Conservation (phyloP, 2,113 vertebrate genomes). For the Megaleporinus macrocephalus region DNA sequence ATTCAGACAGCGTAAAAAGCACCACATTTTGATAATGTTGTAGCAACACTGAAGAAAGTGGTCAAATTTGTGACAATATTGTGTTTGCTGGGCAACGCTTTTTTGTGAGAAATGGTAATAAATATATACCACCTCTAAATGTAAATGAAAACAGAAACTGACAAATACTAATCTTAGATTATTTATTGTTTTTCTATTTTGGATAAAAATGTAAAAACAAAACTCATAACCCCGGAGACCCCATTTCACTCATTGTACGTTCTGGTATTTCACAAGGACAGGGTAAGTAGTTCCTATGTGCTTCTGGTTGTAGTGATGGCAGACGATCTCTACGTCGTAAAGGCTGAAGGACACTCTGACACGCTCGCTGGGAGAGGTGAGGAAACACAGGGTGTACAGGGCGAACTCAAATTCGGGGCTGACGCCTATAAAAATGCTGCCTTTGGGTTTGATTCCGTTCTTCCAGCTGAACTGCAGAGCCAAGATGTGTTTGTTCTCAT, state of each 20-base stretch:
- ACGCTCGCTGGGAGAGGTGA: conserved; percentile 75
- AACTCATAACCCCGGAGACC: not conserved
- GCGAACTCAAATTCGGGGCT: conserved; percentile 83
- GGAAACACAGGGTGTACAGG: conserved; percentile 82
- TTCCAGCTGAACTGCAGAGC: conserved; percentile 84
- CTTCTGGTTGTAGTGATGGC: conserved; percentile 80
- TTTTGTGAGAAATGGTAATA: too few species aligned
- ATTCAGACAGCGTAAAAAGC: too few species aligned
- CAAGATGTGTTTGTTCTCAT: conserved; percentile 81
- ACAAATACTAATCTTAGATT: not conserved
- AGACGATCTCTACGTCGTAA: conserved; percentile 81
- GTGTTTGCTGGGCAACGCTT: too few species aligned
- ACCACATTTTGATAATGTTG: too few species aligned
- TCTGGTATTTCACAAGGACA: conserved; percentile 69
- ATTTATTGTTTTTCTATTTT: conserved; percentile 34
- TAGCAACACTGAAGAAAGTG: too few species aligned
- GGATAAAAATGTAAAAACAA: conserved; percentile 18
- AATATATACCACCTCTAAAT: not conserved
- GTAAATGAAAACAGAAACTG: not conserved
- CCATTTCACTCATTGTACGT: conserved; percentile 22
- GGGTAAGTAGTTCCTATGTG: conserved; percentile 82
- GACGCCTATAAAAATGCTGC: conserved; percentile 83
- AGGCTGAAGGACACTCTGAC: conserved; percentile 79
- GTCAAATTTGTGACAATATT: too few species aligned
- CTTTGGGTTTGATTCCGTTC: conserved; percentile 80